Percentiles rank a stretch among this genome's conserved stretches.
Evolutionary conservation across 2,113 vertebrate species (phyloP).

Genomic region (Harpagus bidentatus): DNA sequence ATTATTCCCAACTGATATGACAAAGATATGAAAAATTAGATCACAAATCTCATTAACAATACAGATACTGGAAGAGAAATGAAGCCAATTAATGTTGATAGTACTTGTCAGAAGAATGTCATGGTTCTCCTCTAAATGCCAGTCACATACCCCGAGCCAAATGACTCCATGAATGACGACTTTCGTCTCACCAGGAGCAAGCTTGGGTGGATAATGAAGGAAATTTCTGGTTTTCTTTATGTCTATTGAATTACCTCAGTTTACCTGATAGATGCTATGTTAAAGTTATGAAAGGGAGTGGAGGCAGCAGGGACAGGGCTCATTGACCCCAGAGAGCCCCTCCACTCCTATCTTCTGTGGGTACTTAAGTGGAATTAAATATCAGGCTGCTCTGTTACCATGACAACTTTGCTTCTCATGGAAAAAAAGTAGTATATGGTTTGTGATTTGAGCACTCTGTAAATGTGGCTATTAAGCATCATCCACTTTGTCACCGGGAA

Average conservation of each 20-base stretch:
- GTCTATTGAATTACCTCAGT: fast-evolving
- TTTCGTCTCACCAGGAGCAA: background rate
- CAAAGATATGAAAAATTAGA: conserved; percentile 38
- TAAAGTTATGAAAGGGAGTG: fast-evolving
- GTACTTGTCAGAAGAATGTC: conserved; percentile 15
- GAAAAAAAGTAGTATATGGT: background rate
- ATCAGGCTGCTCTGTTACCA: background rate
- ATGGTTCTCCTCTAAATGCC: background rate
- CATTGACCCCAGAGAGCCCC: background rate
- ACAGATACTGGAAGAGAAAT: background rate
- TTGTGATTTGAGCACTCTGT: background rate
- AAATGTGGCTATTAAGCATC: background rate
- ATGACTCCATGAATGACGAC: fast-evolving
- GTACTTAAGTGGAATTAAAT: background rate
- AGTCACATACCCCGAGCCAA: background rate
- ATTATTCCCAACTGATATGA: conserved; percentile 11
- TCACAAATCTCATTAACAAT: conserved; percentile 40
- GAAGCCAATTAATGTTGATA: conserved; percentile 33
- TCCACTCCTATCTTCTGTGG: background rate
- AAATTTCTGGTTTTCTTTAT: background rate
- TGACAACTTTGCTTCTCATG: background rate
- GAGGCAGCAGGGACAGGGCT: background rate
- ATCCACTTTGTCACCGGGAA: background rate
- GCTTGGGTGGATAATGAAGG: background rate
- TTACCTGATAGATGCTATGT: background rate